These are phyloP conservation scores for Apistogramma diplotaenia DNA, from an alignment of 2,113 vertebrate species.

Conservation along the genomic window DNA sequence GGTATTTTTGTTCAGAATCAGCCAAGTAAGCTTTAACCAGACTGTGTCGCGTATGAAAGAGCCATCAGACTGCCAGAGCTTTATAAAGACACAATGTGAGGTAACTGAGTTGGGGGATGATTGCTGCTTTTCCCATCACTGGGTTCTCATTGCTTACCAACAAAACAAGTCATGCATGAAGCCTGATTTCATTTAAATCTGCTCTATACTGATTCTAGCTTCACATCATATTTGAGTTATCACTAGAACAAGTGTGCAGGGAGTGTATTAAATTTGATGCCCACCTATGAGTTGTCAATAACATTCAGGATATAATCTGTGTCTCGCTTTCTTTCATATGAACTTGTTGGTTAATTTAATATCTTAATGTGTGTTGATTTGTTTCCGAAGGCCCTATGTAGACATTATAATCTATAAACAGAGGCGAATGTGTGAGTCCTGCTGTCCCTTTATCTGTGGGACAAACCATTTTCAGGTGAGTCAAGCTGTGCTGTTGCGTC, in stretches of 20 bases:
- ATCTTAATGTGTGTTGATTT: slow-evolving; percentile 17
- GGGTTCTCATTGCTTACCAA: neutral
- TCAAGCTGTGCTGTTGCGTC: neutral
- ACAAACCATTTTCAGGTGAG: slow-evolving; percentile 20
- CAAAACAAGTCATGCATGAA: slow-evolving; percentile 30
- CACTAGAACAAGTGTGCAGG: slow-evolving; percentile 4
- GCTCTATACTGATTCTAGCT: slow-evolving; percentile 11
- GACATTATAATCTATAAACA: neutral
- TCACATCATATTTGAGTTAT: slow-evolving; percentile 26
- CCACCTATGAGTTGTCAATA: slow-evolving; percentile 19
- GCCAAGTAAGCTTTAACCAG: neutral
- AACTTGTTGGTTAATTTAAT: slow-evolving; percentile 22
- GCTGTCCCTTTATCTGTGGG: neutral
- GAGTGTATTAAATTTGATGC: slow-evolving; percentile 16
- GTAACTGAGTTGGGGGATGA: slow-evolving; percentile 15
- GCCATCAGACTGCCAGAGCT: neutral
- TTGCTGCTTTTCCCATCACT: slow-evolving; percentile 23
- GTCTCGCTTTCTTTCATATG: slow-evolving; percentile 7
- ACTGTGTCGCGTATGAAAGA: neutral
- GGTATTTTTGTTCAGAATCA: neutral
- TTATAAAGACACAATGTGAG: neutral
- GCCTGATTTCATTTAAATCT: slow-evolving; percentile 17
- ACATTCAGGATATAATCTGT: slow-evolving; percentile 24
- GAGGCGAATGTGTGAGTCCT: neutral
- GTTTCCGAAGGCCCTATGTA: slow-evolving; percentile 6